A percentile compares a stretch with the other conserved stretches of the same genome.
These are phyloP conservation scores for Ceratotherium simum DNA, from an alignment of 2,113 vertebrate genomes.

Conservation along the genomic window DNA sequence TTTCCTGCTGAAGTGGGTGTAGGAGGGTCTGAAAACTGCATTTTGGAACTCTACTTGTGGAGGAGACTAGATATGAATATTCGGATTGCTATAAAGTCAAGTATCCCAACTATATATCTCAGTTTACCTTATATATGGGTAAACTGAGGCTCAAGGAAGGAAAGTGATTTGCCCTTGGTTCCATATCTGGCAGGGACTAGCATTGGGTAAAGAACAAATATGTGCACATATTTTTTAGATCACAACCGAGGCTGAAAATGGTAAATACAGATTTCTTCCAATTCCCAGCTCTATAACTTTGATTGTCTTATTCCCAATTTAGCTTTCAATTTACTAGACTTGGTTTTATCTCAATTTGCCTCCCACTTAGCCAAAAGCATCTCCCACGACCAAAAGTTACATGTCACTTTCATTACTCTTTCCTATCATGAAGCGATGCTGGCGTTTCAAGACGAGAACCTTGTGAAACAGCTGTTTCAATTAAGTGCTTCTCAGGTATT, in stretches of 20 bases:
- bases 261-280: constrained; percentile 8
- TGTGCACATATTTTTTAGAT: neutral
- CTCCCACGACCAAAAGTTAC: constrained; percentile 28
- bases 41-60: neutral
- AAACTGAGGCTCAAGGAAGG: neutral
- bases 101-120: neutral
- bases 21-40: neutral
- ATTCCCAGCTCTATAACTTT: neutral
- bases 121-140: neutral
- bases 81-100: constrained; percentile 12
- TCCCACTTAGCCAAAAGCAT: constrained; percentile 53
- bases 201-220: neutral
- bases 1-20: neutral
- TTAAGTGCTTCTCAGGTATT: constrained; percentile 45
- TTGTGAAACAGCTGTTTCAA: constrained; percentile 46
- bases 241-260: neutral
- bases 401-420: constrained; percentile 46
- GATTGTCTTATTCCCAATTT: neutral
- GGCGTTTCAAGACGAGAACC: neutral
- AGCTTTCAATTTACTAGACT: neutral
- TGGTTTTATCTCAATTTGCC: constrained; percentile 49
- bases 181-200: neutral
- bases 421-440: neutral
- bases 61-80: neutral
- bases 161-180: neutral